Conservation (phyloP, 2,113 vertebrate genomes). For the Aleadryas rufinucha region DNA sequence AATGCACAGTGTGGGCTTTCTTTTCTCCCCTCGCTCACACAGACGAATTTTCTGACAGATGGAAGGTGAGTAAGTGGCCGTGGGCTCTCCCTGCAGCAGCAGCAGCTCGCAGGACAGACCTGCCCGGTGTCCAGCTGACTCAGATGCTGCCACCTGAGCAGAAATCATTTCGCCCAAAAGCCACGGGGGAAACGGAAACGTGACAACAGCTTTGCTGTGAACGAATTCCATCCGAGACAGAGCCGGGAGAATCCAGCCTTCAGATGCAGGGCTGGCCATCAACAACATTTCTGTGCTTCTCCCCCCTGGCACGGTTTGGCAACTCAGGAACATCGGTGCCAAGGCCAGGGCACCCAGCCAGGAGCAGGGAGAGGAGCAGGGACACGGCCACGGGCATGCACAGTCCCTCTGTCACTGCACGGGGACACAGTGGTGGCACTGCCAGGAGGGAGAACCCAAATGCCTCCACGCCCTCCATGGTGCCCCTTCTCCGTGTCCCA, state of each 20-base stretch:
- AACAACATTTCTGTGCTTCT: neutral
- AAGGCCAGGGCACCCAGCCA: neutral
- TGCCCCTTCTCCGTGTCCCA: neutral
- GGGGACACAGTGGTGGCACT: fast-evolving
- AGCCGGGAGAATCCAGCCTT: too few species aligned
- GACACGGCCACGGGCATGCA: neutral
- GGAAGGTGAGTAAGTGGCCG: neutral
- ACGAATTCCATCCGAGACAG: neutral
- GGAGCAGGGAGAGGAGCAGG: neutral
- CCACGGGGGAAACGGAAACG: fast-evolving
- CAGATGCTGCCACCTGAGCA: neutral
- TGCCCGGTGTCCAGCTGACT: neutral
- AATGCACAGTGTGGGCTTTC: neutral
- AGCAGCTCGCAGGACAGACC: neutral
- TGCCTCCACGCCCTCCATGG: fast-evolving
- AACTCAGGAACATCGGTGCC: fast-evolving
- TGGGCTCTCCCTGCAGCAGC: neutral
- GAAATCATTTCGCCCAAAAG: neutral
- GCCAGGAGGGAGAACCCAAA: neutral
- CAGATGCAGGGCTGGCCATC: neutral
- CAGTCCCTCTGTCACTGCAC: neutral
- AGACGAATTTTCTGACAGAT: neutral
- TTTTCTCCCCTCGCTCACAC: neutral
- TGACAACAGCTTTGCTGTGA: fast-evolving
- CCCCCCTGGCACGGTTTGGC: neutral